Base-by-base conservation (phyloP, 2,888 invertebrate genomes). In the Drosophila lacicola region DNA sequence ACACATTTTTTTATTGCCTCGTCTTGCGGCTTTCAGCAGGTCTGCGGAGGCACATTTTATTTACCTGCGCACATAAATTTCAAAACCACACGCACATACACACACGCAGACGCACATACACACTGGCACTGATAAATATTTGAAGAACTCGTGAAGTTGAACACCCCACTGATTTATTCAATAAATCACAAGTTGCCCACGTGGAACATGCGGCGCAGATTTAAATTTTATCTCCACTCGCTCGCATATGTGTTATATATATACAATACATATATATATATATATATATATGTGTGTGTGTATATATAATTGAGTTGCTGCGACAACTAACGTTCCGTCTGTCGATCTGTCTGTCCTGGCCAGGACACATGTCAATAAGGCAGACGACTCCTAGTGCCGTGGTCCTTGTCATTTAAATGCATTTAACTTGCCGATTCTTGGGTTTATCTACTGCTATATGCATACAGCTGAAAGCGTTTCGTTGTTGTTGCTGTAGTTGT, bases 151-250 rank as follows among this genome's bases (percentile, higher is more conserved):
- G 67, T 64, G 53, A 67, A 61, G 53, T 64, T 44, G 36, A 64
- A 70, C 58, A 50, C 63, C 72, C 78, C 76, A 70, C 84, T 89
- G 85, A 85, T 85, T 85, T 89, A 89, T 85, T 89, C 78, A 85
- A 85, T 85, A 85, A 89, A 89, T 85, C 87, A 87, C 79, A 89
- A 79, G 80, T 68, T 70, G 63, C 68, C 62, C 63, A 67, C 71
- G 72, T 66, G 70, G 34, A 64, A 44, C 54, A 75, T 62, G 68
- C 51, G 74, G 51, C 61, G 70, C 69, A 71, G 88, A 75, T 84
- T 88, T 78, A 73, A 82, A 79, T 82, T 82, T 71, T 73, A 81
- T 84, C 70, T 81, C 78, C 64, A 41, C 67, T 70, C 46, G 47
- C 53, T 36, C 45, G n/a, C 42, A 49, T 13, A 53, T 36, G 9